Base-by-base conservation (phyloP, 2,113 vertebrate species). In the Pontoporia blainvillei region DNA sequence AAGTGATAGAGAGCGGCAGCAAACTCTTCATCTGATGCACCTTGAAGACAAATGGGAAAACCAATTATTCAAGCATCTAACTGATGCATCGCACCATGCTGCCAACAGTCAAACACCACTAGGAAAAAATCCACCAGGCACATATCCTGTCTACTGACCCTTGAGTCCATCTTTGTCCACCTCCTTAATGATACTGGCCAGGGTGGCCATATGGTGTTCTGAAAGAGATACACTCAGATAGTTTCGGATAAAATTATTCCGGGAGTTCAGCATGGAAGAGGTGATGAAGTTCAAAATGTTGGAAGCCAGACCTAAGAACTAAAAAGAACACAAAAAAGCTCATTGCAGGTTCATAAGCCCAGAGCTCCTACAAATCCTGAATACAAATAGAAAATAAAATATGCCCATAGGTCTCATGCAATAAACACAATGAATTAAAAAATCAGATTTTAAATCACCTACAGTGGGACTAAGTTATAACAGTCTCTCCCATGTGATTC, bases 231-330 rank as follows among this genome's bases (percentile, higher is more conserved):
- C 99, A 0, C 99, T 99, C 98, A 99, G 98, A 98, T 99, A 99
- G 98, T 99, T 99, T 82, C 99, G 99, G 86, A 99, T 99, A 98
- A 99, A 99, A 97, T 99, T 99, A 98, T 99, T 99, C 95, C 99
- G 99, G 95, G 99, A 99, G 97, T 99, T 99, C 94, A 99, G 99
- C 99, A 99, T 99, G 84, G 99, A 99, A 84, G 99, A 99, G 95
- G 99, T 99, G 98, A 99, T 99, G 95, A 99, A 99, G 98, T 99
- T 99, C 97, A 99, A 98, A 97, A 99, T 99, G 98, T 99, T 99
- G 95, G 99, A 99, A 93, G 99, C 99, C 96, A 99, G 98, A 97
- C 99, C 99, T 96, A 99, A 98, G 97, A 99, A 99, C 99, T 99
- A 96, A 44, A 98, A 98, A 78, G 91, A 94, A 79, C 18, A 90